Evolutionary conservation across 2,797 vertebrate genomes (phyloP).

Genomic region (Telmatherina bonti): DNA sequence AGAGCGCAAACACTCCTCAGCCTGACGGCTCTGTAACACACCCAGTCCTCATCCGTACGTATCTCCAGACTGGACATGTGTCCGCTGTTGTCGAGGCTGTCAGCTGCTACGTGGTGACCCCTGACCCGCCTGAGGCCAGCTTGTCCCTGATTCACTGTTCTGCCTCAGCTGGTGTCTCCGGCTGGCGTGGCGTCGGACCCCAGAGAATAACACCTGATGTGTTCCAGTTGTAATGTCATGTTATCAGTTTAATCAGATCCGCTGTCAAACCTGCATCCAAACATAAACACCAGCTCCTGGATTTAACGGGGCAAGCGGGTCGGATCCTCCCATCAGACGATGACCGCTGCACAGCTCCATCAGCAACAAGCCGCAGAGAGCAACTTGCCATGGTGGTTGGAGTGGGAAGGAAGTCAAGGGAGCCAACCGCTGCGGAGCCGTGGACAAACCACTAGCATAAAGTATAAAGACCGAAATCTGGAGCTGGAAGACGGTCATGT

Average conservation of each 20-base stretch:
- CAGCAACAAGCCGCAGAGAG: no score
- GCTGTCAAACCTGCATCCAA: no score
- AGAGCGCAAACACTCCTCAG: conserved; percentile 38
- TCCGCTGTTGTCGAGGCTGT: conserved; percentile 45
- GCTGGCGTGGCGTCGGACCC: not conserved
- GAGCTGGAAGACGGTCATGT: no score
- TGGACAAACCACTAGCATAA: no score
- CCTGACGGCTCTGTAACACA: conserved; percentile 22
- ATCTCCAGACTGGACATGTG: conserved; percentile 30
- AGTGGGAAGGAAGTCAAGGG: no score
- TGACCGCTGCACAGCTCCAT: no score
- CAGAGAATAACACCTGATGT: conserved; percentile 16
- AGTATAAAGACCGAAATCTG: no score
- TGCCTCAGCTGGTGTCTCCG: conserved; percentile 14
- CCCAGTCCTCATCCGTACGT: conserved; percentile 48
- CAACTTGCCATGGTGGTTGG: no score
- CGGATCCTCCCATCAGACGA: no score
- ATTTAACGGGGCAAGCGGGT: no score
- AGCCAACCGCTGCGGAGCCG: no score
- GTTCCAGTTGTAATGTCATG: conserved; percentile 13
- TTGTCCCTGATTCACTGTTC: conserved; percentile 18
- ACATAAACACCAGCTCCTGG: no score
- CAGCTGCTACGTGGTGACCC: conserved; percentile 21
- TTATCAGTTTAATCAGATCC: not conserved
- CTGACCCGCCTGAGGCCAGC: conserved; percentile 39